Evolutionary conservation across 2,797 vertebrate species (phyloP).

Genomic region (Helicolenus hilgendorfi): DNA sequence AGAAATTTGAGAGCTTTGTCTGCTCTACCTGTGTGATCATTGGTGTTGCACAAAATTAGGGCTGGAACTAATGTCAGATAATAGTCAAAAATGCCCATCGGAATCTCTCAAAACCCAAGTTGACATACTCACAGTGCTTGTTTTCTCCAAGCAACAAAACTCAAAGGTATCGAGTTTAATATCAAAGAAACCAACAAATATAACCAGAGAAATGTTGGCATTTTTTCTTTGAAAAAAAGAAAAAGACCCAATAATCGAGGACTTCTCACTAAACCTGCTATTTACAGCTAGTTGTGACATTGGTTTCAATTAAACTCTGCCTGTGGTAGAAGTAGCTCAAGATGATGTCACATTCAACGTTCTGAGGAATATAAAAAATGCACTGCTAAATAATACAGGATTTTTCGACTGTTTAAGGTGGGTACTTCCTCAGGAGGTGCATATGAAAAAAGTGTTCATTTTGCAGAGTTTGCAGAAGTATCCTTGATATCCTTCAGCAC

Average conservation of each 20-base stretch:
- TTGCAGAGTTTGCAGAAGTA: slow-evolving; percentile 30
- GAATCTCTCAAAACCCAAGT: background rate
- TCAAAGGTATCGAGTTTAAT: background rate
- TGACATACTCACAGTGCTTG: background rate
- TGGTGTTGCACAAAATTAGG: background rate
- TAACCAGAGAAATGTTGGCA: background rate
- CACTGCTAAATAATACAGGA: background rate
- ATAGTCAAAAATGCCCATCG: background rate
- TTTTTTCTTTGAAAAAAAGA: background rate
- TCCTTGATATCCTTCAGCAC: slow-evolving; percentile 16
- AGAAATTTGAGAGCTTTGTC: background rate
- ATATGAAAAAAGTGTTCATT: background rate
- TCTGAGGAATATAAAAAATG: background rate
- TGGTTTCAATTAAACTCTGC: background rate
- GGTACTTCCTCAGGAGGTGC: slow-evolving; percentile 14
- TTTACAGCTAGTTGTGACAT: background rate
- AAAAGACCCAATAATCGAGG: background rate
- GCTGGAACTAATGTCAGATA: background rate
- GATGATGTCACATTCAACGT: background rate
- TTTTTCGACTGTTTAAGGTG: background rate
- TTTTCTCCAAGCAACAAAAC: background rate
- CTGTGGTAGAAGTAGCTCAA: background rate
- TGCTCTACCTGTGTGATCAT: background rate
- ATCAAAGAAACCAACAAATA: background rate
- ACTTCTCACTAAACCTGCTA: background rate